Evolutionary conservation across 2,888 invertebrate genomes (phyloP).

Genomic region (Platycheirus rosarum): DNA sequence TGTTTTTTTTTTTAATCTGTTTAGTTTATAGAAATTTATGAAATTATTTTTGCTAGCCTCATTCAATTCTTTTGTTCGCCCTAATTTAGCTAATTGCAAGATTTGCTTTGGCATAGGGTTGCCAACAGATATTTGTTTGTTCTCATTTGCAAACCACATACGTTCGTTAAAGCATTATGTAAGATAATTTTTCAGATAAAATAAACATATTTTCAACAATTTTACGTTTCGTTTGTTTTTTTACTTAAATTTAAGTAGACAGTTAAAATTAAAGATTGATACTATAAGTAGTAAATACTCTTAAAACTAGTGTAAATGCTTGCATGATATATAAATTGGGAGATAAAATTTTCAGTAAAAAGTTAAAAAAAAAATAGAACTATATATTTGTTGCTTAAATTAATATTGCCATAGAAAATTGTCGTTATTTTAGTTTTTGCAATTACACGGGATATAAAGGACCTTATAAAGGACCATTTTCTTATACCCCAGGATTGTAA

Average conservation of each 20-base stretch:
- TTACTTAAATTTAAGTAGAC: conserved; percentile 55
- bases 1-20: conserved; percentile 13
- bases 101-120: conserved; percentile 9
- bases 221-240: conserved; percentile 35
- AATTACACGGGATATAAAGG: conserved; percentile 21
- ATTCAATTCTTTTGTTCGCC: conserved; percentile 58
- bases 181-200: conserved; percentile 35
- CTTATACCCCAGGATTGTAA: conserved; percentile 80
- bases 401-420: conserved; percentile 72
- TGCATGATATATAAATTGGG: conserved; percentile 56
- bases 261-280: conserved; percentile 39
- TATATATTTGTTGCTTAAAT: conserved; percentile 54
- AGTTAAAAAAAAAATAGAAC: conserved; percentile 31
- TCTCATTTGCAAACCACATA: conserved; percentile 7
- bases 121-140: conserved; percentile 32
- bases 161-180: conserved; percentile 10
- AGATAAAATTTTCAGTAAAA: conserved; percentile 35
- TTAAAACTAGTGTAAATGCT: conserved; percentile 65
- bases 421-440: conserved; percentile 49
- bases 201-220: conserved; percentile 65
- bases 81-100: conserved; percentile 48
- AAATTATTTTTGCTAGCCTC: conserved; percentile 81
- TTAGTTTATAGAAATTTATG: conserved; percentile 62
- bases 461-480: not conserved
- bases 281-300: conserved; percentile 26